Base-by-base conservation (phyloP, 2,113 vertebrate species). In the Semnornis frantzii region DNA sequence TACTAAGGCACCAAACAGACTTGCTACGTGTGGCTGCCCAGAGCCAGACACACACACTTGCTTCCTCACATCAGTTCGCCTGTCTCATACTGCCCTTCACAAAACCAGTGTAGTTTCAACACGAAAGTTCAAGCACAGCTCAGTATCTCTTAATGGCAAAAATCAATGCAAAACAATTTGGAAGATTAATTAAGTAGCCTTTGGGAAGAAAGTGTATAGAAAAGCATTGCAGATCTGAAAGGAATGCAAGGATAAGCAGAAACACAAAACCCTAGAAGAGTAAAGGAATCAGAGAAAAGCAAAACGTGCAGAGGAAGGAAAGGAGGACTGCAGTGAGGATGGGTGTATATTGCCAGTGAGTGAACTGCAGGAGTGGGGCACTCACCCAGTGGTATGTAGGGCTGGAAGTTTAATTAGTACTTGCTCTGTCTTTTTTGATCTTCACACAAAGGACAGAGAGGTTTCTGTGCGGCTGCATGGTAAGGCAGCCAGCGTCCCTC, bases 391-490 rank as follows among this genome's bases (percentile, higher is more conserved):
- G 73, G 44, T 69, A n/a, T 48, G 63, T 13, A 78, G 39, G 44
- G 19, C 60, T 94, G 77, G 87, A 92, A 92, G 63, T 79, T 94
- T 87, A 93, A 85, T 88, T 79, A 66, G 28, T 48, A 82, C 54
- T 81, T 80, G 84, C 59, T 87, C 85, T 83, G 48, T 44, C 24
- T 76, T 74, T 87, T 96, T 79, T 93, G 90, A 85, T 93, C 90
- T 93, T 92, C 83, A 74, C 76, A 77, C 65, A 80, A 81, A 74
- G 65, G 72, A 83, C 92, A 95, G 85, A 94, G 87, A 12, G 28
- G 30, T 83, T 91, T 93, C 92, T 93, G 79, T 77, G 69, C 64
- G 66, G 48, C 52, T 30, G 8, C 33, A 25, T 2, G 82, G 63
- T n/a, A 74, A 4, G 24, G n/a, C 52, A 82, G 72, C 55, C 93